phyloP scores from a whole-genome alignment of 2,888 invertebrate genomes.

The Xylophagus ater region DNA sequence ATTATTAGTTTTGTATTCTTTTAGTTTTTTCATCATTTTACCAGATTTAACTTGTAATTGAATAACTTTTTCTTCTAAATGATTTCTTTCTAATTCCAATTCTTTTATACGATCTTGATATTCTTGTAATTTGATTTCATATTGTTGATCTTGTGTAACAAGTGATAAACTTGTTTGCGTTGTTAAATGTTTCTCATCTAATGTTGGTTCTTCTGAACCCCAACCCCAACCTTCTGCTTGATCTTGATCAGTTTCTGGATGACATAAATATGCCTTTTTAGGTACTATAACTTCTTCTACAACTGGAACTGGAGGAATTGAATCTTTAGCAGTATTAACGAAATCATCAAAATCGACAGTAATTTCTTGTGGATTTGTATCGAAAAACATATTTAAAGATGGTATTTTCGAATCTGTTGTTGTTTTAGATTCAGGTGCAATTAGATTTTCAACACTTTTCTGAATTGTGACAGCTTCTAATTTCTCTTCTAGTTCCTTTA shows the following conservation, averaged over 20 bases:
- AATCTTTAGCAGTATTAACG: constrained; percentile 6
- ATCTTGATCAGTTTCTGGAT: constrained; percentile 22
- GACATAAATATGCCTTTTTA: constrained; percentile 46
- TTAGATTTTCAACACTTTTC: constrained; percentile 8
- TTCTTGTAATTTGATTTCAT: constrained; percentile 42
- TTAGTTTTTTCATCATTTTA: constrained; percentile 73
- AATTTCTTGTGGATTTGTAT: constrained; percentile 17
- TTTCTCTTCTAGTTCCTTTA: constrained; percentile 18
- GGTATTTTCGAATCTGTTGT: constrained; percentile 20
- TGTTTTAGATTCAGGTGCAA: constrained; percentile 20
- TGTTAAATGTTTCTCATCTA: constrained; percentile 40
- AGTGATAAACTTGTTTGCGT: constrained; percentile 20
- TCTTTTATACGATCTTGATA: constrained; percentile 48
- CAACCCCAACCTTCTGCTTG: constrained; percentile 52
- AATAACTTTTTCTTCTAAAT: constrained; percentile 50
- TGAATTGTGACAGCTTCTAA: constrained; percentile 16
- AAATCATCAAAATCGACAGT: constrained; percentile 20
- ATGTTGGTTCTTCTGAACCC: constrained; percentile 43
- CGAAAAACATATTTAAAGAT: constrained; percentile 35
- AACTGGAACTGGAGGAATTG: constrained; percentile 23
- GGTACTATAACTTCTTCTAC: constrained; percentile 41
- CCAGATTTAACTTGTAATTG: constrained; percentile 57
- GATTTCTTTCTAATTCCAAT: constrained; percentile 47
- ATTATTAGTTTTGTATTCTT: constrained; percentile 63
- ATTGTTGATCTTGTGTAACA: constrained; percentile 21